Percentiles rank a stretch among this genome's conserved stretches.
These are phyloP conservation scores for Drosophila setosimentum DNA, from an alignment of 2,888 invertebrate species.

Conservation along the genomic window DNA sequence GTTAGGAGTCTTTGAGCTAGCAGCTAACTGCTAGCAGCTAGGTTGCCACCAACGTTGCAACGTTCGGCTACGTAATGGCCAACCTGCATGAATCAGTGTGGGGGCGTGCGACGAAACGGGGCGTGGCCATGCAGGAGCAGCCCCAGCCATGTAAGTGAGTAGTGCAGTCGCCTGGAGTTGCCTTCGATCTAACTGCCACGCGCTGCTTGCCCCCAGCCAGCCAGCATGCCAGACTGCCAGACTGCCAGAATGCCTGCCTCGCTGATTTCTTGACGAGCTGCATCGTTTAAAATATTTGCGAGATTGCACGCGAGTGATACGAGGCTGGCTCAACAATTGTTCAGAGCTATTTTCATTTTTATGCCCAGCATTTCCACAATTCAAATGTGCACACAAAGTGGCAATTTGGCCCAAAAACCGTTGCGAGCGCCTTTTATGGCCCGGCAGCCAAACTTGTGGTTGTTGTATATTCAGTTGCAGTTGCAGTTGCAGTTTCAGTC, in stretches of 20 bases:
- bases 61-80: constrained; percentile 58
- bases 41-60: constrained; percentile 80
- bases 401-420: constrained; percentile 78
- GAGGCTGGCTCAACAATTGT: constrained; percentile 60
- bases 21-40: constrained; percentile 40
- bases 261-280: constrained; percentile 61
- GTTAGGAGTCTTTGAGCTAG: constrained; percentile 56
- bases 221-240: not conserved
- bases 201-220: constrained; percentile 31
- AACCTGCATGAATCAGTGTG: constrained; percentile 59
- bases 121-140: constrained; percentile 53
- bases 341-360: constrained; percentile 60
- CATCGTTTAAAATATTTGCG: constrained; percentile 71
- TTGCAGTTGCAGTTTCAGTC: not conserved
- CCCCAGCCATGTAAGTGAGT: not conserved
- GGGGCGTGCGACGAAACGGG: constrained; percentile 49
- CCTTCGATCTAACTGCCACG: constrained; percentile 40
- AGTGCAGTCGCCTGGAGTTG: constrained; percentile 8
- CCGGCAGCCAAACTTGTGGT: constrained; percentile 26
- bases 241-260: constrained; percentile 21
- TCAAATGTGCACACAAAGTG: constrained; percentile 83
- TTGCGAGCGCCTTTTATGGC: constrained; percentile 79
- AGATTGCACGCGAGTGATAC: constrained; percentile 74
- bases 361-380: constrained; percentile 72
- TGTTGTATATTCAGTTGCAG: constrained; percentile 34